phyloP scores from a whole-genome alignment of 2,113 vertebrate genomes.

The Otis tarda region DNA sequence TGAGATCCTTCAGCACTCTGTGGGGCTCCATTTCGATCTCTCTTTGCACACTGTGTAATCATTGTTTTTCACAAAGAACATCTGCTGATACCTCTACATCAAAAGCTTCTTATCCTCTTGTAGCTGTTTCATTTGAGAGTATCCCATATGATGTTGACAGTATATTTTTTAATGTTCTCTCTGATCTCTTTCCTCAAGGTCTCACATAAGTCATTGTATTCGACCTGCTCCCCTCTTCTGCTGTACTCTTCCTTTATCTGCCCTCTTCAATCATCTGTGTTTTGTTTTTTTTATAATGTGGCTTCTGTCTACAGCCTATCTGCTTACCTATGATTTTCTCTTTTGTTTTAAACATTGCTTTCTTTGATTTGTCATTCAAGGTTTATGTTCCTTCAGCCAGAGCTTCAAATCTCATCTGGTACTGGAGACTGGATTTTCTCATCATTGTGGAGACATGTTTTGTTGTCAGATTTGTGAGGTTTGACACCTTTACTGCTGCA shows the following conservation, averaged over 20 bases:
- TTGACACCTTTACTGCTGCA: neutral
- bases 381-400: neutral
- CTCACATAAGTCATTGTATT: neutral
- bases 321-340: neutral
- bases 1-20: slow-evolving; percentile 7
- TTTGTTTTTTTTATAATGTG: slow-evolving; percentile 35
- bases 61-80: slow-evolving; percentile 55
- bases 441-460: neutral
- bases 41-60: slow-evolving; percentile 48
- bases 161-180: slow-evolving; percentile 48
- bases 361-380: slow-evolving; percentile 53
- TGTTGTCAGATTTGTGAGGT: neutral
- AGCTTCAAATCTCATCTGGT: slow-evolving; percentile 1
- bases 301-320: neutral
- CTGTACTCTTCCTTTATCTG: slow-evolving; percentile 28
- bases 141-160: slow-evolving; percentile 50
- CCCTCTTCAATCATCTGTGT: neutral
- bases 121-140: slow-evolving; percentile 60
- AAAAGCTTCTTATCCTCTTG: slow-evolving; percentile 63
- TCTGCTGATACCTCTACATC: slow-evolving; percentile 52
- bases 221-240: neutral
- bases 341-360: slow-evolving; percentile 20
- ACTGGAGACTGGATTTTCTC: neutral
- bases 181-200: slow-evolving; percentile 61
- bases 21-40: slow-evolving; percentile 46